These are phyloP conservation scores for Phocoena sinus DNA, from an alignment of 2,113 vertebrate species.

Conservation along the genomic window DNA sequence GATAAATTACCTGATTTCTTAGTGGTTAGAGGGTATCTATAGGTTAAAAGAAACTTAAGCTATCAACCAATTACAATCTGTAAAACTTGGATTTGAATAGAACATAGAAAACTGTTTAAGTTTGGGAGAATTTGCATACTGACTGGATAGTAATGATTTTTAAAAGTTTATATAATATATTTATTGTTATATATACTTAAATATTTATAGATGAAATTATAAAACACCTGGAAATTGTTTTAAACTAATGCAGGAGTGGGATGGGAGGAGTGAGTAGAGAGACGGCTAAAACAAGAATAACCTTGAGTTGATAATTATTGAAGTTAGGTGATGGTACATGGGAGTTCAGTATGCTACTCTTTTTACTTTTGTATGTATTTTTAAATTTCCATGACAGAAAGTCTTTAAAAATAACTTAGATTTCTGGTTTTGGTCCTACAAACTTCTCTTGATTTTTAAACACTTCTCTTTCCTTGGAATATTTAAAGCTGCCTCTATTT, in stretches of 20 bases:
- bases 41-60: not conserved
- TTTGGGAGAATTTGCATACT: not conserved
- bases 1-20: not conserved
- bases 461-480: not conserved
- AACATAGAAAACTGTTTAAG: not conserved
- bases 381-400: not conserved
- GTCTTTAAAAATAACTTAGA: not conserved
- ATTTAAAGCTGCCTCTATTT: not conserved
- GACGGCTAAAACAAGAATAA: not conserved
- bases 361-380: not conserved
- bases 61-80: not conserved
- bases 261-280: not conserved
- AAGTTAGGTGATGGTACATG: not conserved
- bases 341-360: not conserved
- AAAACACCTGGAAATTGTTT: not conserved
- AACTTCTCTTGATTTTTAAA: not conserved
- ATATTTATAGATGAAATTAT: not conserved
- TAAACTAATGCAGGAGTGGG: not conserved
- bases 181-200: not conserved
- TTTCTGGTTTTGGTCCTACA: not conserved
- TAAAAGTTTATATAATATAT: not conserved
- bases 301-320: not conserved
- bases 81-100: conserved; percentile 12
- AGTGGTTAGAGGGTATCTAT: not conserved
- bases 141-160: not conserved